Percentiles rank a stretch among this genome's conserved stretches.
phyloP scores from a whole-genome alignment of 2,888 invertebrate genomes.

The Cylindroiulus punctatus region DNA sequence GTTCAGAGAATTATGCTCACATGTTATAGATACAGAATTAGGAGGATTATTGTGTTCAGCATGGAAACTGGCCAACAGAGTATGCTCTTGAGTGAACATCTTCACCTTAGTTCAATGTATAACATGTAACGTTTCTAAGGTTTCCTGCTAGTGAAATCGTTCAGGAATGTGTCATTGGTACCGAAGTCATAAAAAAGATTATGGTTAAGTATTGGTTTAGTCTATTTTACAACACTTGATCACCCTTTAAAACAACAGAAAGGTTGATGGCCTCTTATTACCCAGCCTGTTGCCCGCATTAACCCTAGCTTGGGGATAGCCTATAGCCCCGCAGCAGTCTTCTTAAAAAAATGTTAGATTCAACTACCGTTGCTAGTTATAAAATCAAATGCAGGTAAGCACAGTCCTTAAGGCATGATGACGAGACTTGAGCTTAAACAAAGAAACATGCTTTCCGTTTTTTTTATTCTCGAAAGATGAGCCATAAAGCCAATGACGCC shows the following conservation, averaged over 20 bases:
- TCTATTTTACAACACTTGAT: slow-evolving; percentile 26
- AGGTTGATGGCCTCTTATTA: slow-evolving; percentile 27
- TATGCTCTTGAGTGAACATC: too few relatives aligned
- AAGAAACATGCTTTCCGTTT: slow-evolving; percentile 16
- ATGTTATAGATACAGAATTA: too few relatives aligned
- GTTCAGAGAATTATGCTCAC: too few relatives aligned
- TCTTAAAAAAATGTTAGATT: not conserved
- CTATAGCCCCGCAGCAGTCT: not conserved
- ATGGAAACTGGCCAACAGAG: too few relatives aligned
- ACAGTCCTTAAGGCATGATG: not conserved
- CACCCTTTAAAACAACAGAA: slow-evolving; percentile 29
- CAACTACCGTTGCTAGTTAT: not conserved
- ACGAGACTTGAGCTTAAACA: not conserved
- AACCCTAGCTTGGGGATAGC: slow-evolving; percentile 25
- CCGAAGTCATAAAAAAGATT: not conserved
- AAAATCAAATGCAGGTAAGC: slow-evolving; percentile 22
- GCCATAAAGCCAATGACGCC: too few relatives aligned
- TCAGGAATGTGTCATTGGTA: too few relatives aligned
- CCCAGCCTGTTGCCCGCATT: not conserved
- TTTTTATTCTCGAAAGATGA: not conserved
- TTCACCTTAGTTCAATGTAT: too few relatives aligned
- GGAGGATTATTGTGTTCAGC: too few relatives aligned
- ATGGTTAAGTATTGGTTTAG: slow-evolving; percentile 23
- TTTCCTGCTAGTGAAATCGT: too few relatives aligned
- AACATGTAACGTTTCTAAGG: too few relatives aligned